Evolutionary conservation across 1,140 invertebrate genomes (phyloP), one percentile per base, ranked within the genome.

Genomic region (Drosophila gunungcola): DNA sequence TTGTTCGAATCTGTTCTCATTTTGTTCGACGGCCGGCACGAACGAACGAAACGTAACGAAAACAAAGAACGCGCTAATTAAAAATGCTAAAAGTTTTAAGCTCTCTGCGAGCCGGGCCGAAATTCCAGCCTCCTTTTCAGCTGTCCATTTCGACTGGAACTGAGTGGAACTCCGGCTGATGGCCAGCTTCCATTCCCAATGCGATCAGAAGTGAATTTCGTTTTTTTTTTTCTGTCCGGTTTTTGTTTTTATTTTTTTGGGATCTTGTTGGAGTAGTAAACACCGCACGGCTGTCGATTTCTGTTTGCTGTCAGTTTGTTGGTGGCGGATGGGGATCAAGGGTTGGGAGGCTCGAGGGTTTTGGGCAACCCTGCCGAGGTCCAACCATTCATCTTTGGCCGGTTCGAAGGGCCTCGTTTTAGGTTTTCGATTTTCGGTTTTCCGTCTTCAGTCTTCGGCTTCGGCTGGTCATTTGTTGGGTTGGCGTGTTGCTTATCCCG

Each of bases 51-150:
- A 75, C 86, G 86, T 90, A 90, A 85, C 81, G 75, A 88, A 81
- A 75, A 79, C 86, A 90, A 90, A 90, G 86, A 73, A 76, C 70
- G 86, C 86, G 86, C 86, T 90, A 90, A 90, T 90, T 90, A 90
- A 90, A 90, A 90, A 90, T 90, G 86, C 81, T 90, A 78, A 89
- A 72, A 84, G 83, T 88, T 80, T 88, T 89, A 84, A 86, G 83
- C 83, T 89, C 57, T 76, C 73, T 39, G 32, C 45, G 39, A 68
- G 41, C 67, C 73, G 62, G 68, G 54, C 67, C 45, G 52, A 64
- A 88, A 88, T 88, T 89, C 84, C 84, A 88, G 84, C 84, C 84
- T 84, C 80, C 84, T 88, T 88, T 88, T 86, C 83, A 89, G 84
- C 84, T 86, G 83, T 86, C 84, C 83, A 79, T 79, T 78, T 82